phyloP scores from a whole-genome alignment of 2,113 vertebrate genomes.

The Coptodon rendalli region DNA sequence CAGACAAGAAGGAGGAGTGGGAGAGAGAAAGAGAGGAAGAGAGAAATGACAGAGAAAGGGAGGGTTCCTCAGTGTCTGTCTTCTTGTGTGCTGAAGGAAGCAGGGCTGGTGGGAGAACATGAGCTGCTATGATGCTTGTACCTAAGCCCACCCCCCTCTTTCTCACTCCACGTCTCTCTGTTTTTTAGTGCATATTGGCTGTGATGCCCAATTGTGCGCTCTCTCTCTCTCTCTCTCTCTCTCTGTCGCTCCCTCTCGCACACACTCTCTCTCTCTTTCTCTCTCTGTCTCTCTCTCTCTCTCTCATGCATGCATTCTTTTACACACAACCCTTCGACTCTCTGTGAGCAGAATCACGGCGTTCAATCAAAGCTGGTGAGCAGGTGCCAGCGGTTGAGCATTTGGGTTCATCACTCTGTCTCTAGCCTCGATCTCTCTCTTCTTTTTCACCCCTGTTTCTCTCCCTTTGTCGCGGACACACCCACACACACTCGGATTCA shows the following conservation, averaged over 20 bases:
- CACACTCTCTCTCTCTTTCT: neutral
- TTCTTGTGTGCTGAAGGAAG: conserved; percentile 26
- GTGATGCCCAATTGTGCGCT: neutral
- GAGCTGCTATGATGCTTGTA: conserved; percentile 44
- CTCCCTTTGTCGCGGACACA: neutral
- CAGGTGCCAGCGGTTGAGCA: neutral
- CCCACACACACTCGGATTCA: neutral
- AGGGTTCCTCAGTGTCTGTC: neutral
- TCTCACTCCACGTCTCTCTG: neutral
- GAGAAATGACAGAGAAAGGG: neutral
- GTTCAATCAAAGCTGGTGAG: conserved; percentile 18
- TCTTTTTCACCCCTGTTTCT: neutral
- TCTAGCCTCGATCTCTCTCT: neutral
- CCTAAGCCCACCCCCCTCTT: conserved; percentile 31
- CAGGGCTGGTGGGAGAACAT: conserved; percentile 40
- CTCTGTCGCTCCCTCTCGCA: neutral
- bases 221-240: neutral
- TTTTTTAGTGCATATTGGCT: neutral
- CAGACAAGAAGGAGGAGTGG: conserved; percentile 13
- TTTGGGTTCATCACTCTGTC: neutral
- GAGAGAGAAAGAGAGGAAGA: neutral
- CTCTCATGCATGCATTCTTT: conserved; percentile 42
- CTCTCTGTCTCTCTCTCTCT: neutral
- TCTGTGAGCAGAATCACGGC: neutral
- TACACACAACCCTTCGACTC: neutral